Percentiles rank a stretch among this genome's conserved stretches.
Conservation (phyloP, 2,888 invertebrate species). For the Steinernema hermaphroditum region DNA sequence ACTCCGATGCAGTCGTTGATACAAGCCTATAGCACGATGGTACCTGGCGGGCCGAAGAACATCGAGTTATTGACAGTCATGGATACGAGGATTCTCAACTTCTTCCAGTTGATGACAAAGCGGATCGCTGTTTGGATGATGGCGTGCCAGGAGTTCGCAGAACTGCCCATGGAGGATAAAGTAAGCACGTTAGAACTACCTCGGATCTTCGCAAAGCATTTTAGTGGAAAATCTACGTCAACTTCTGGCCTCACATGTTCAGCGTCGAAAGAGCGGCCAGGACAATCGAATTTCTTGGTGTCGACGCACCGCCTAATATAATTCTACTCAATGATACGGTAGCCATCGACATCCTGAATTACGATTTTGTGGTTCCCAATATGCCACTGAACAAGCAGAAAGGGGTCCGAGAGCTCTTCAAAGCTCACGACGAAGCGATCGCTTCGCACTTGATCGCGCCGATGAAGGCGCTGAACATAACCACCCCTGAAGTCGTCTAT, state of each 20-base stretch:
- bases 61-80: constrained; percentile 6
- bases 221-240: background rate
- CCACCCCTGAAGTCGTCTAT: constrained; percentile 31
- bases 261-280: background rate
- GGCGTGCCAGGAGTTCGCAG: constrained; percentile 31
- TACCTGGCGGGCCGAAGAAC: constrained; percentile 11
- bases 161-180: constrained; percentile 25
- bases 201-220: background rate
- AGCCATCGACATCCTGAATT: constrained; percentile 21
- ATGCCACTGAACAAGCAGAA: background rate
- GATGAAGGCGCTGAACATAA: constrained; percentile 17
- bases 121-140: constrained; percentile 6
- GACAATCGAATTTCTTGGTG: background rate
- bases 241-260: background rate
- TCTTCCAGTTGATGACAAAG: background rate
- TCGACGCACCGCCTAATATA: background rate
- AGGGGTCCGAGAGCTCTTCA: constrained; percentile 22
- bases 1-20: constrained; percentile 30
- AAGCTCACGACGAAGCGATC: background rate
- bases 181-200: background rate
- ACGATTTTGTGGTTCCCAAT: background rate
- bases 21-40: constrained; percentile 13
- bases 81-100: background rate
- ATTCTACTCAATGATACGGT: constrained; percentile 11
- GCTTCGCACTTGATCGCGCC: constrained; percentile 27